Base-by-base conservation (phyloP, 1,140 invertebrate species). In the Limonius californicus region DNA sequence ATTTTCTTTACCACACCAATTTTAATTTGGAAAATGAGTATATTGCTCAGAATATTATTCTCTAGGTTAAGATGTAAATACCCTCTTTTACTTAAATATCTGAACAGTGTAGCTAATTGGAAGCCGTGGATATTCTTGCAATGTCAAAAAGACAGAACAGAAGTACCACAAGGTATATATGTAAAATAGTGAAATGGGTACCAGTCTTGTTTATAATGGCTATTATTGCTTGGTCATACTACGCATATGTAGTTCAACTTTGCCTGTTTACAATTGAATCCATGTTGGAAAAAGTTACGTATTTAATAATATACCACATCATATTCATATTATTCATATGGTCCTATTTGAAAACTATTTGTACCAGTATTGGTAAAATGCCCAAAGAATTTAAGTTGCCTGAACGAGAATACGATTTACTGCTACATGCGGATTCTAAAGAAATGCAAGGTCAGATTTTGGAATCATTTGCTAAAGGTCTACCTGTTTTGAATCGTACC, bases 331-430 rank as follows among this genome's bases (percentile, higher is more conserved):
- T 98, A 79, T 95, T 98, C 77, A 74, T 87, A 42, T 98, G 95
- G 95, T 90, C 95, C 0, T 98, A 98, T 77, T 95, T 87, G 85
- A 88, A 92, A 79, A 97, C 95, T 32, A 89, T 98, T 70, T 94
- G 94, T 74, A 93, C 94, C 63, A 82, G 90, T 56, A 84, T 90
- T 61, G 86, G 87, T 65, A 79, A 79, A 72, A 89, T 96, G 66
- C 94, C 94, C 68, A 84, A 84, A 19, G 12, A 55, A 53, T 61
- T 55, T 45, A 55, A 18, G 63, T 70, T 73, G 70, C 85, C 88
- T 53, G 80, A 86, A 68, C 76, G 79, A 66, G 90, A 93, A 76
- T 82, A 89, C 68, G 87, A 91, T 72, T 87, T 87, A 74, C 76
- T 94, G 47, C 79, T 88, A 59, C 83, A 85, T 68, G 88, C 89